Evolutionary conservation across 92 coral and sea anemone species (phyloP), one percentile per base, ranked within the genome.

Genomic region (Palythoa heliodiscus): DNA sequence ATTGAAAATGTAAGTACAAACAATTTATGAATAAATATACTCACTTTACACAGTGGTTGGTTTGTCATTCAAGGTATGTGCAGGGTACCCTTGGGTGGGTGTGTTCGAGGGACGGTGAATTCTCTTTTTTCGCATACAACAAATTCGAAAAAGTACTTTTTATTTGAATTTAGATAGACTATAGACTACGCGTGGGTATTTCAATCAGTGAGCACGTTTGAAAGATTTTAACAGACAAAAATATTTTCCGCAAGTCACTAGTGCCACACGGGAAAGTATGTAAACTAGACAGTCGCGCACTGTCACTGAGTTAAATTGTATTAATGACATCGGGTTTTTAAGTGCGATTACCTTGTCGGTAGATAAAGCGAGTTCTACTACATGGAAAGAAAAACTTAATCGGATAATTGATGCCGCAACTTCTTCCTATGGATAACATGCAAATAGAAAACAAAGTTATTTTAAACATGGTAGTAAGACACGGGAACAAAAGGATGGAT

Each of bases 101-200:
- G 25, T 64, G 70, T 3, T 25, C 60, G 48, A 50, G 86, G 71
- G 68, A 50, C 78, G 86, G 73, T 69, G 55, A 64, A 24, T 64
- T 64, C 70, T 64, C 70, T 64, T 64, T 64, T 64, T 64, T 64
- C 70, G 70, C 70, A 64, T 64, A 64, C 70, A 64, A 64, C 17
- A 64, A 64, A 64, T 20, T 64, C 70, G 70, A 64, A 64, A 64
- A 64, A 55, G 61, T 55, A 10, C 12, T 55, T 55, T 55, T 55
- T 55, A 55, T 13, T 55, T 55, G 61, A 13, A 9, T 55, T 55
- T 55, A 55, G 61, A 55, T 55, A 55, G 61, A 55, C 61, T 55
- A 55, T 55, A 55, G 61, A 55, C 61, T 55, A 13, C 61, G 11
- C 61, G 12, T 55, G 19, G 61, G 11, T 13, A 55, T 55, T 55